Base-by-base conservation (phyloP, 2,797 vertebrate species). In the Ceryle rudis region DNA sequence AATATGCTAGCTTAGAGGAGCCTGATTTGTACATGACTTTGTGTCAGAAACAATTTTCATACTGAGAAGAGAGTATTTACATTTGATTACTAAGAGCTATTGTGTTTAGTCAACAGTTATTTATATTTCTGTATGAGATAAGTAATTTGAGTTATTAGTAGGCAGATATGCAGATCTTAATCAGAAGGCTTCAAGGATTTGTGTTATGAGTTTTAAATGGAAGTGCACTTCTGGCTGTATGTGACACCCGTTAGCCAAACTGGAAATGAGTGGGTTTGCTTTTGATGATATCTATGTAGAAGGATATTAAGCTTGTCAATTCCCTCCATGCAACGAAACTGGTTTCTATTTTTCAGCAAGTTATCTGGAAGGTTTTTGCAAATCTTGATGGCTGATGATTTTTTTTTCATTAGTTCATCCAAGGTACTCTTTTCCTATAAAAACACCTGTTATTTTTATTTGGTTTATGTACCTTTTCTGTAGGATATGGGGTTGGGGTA, bases 81-180 rank as follows among this genome's bases (percentile, higher is more conserved):
- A 52, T 94, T 95, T 70, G 25, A 89, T 92, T 93, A 29, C 37
- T 77, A 82, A 75, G 42, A 61, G 64, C 83, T 94, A 67, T 86
- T 87, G 71, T 96, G 49, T 93, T 96, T 96, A 97, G 62, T 95
- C 85, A 96, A 86, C 89, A 95, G 64, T 75, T 96, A 81, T 96
- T 97, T 97, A 52, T 89, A 84, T 90, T 96, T 93, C 95, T 96
- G 88, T 93, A 23, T 75, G 72, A 93, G 95, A 96, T 95, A 94
- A 95, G 66, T 58, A 78, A 66, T 81, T 86, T 89, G 88, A 90
- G 78, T 95, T 94, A 91, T 93, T 96, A 95, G 31, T 29, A 92
- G 39, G 74, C 79, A 67, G 35, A 79, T 28, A 70, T 51, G 57
- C 58, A 85, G 83, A 51, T 31, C 86, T 86, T 95, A 94, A 81